These are phyloP conservation scores for Gambelia wislizenii DNA, from an alignment of 2,797 vertebrate species.

Conservation along the genomic window DNA sequence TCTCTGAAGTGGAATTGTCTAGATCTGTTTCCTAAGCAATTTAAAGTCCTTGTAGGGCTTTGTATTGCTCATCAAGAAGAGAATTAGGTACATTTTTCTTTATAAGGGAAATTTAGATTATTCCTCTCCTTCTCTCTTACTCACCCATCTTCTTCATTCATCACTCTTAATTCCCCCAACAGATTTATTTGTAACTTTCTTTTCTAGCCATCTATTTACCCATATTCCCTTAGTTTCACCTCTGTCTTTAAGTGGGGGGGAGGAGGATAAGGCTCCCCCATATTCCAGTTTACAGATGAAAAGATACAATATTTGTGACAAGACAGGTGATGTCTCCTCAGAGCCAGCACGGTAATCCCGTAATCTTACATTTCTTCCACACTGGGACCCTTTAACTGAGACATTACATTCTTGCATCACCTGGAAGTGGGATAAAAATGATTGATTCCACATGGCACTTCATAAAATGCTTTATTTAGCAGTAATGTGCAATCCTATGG, in stretches of 20 bases:
- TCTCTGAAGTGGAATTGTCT: no score
- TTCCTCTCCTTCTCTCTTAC: not conserved
- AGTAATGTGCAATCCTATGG: not conserved
- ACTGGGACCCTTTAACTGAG: conserved; percentile 59
- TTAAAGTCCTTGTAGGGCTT: no score
- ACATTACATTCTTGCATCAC: not conserved
- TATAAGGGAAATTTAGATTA: not conserved
- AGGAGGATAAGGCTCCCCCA: conserved; percentile 73
- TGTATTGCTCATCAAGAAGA: not conserved
- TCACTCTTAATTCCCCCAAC: not conserved
- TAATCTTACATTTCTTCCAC: conserved; percentile 86
- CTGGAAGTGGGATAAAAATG: conserved; percentile 1
- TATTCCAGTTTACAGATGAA: conserved; percentile 81
- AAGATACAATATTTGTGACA: conserved; percentile 90
- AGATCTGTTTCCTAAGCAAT: no score
- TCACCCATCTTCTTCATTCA: not conserved
- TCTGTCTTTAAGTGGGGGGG: not conserved
- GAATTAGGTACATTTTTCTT: not conserved
- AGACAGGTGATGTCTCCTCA: conserved; percentile 85
- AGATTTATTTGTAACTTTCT: not conserved
- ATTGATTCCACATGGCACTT: not conserved
- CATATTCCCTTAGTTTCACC: not conserved
- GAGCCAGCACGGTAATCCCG: conserved; percentile 88
- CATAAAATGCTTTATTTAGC: not conserved
- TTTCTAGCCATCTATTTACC: not conserved